Evolutionary conservation across 2,113 vertebrate genomes (phyloP).

Genomic region (Sylvia atricapilla): DNA sequence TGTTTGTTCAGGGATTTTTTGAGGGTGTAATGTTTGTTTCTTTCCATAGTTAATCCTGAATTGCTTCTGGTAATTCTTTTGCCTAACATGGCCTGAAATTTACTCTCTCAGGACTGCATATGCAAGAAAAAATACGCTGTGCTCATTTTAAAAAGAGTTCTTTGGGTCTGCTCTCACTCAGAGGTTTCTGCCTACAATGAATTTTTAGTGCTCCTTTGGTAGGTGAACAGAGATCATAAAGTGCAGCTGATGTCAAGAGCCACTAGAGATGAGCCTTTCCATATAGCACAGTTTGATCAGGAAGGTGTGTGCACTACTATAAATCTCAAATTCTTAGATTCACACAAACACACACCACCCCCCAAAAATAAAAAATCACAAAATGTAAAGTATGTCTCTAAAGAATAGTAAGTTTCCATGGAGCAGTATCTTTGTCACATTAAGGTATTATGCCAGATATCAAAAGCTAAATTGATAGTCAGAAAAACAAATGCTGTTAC

Average conservation of each 20-base stretch:
- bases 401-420: not conserved
- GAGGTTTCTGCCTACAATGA: not conserved
- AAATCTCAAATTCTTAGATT: not conserved
- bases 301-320: not conserved
- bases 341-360: not conserved
- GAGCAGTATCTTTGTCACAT: not conserved
- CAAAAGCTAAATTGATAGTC: not conserved
- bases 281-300: not conserved
- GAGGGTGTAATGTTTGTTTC: not conserved
- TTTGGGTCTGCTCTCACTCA: not conserved
- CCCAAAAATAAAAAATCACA: not conserved
- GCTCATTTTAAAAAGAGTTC: not conserved
- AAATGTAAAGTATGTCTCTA: not conserved
- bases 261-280: not conserved
- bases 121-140: not conserved
- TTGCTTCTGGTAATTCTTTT: not conserved
- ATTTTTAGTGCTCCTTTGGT: not conserved
- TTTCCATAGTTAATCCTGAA: not conserved
- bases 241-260: not conserved
- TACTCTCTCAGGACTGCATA: not conserved
- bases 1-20: not conserved
- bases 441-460: not conserved
- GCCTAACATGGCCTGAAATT: not conserved
- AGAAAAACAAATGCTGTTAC: not conserved
- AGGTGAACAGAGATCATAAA: not conserved